Conservation (phyloP, 2,113 vertebrate genomes). For the Calyptommatus sinebrachiatus region DNA sequence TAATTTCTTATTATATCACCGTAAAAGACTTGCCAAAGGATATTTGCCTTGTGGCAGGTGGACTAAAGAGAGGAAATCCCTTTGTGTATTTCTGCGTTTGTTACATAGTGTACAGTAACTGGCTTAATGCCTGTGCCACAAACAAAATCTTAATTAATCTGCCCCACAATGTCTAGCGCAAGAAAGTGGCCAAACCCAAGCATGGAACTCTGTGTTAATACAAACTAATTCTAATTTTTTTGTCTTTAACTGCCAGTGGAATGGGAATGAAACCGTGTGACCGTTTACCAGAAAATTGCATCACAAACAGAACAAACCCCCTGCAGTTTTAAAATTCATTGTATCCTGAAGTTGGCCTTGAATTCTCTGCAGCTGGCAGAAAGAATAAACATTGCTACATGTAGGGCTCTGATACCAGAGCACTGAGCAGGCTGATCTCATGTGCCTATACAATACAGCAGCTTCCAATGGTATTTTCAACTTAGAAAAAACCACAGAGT, state of each 20-base stretch:
- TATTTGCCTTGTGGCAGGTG: slow-evolving; percentile 20
- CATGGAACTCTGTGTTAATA: neutral
- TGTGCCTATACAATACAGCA: slow-evolving; percentile 22
- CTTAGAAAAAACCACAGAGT: slow-evolving; percentile 48
- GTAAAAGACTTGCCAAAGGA: slow-evolving; percentile 2
- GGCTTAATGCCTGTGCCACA: slow-evolving; percentile 5
- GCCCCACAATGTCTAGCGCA: neutral
- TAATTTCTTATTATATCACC: neutral
- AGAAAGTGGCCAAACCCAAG: slow-evolving; percentile 16
- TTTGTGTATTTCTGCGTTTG: neutral
- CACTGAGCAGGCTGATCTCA: slow-evolving; percentile 37
- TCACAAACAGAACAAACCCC: slow-evolving; percentile 29
- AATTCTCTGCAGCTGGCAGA: slow-evolving; percentile 55
- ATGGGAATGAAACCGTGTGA: neutral
- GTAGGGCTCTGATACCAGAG: slow-evolving; percentile 40
- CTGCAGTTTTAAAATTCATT: slow-evolving; percentile 31
- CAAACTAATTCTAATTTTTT: neutral
- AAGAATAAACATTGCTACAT: slow-evolving; percentile 24
- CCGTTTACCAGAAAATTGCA: slow-evolving; percentile 21
- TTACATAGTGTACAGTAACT: neutral
- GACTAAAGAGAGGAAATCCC: slow-evolving; percentile 9
- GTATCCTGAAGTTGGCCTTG: slow-evolving; percentile 33
- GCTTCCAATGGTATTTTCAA: slow-evolving; percentile 31
- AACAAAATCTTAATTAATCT: slow-evolving; percentile 35
- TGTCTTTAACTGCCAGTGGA: neutral